These are phyloP conservation scores for Umimayanthus kanabou DNA, from an alignment of 92 coral and sea anemone species.

Conservation along the genomic window DNA sequence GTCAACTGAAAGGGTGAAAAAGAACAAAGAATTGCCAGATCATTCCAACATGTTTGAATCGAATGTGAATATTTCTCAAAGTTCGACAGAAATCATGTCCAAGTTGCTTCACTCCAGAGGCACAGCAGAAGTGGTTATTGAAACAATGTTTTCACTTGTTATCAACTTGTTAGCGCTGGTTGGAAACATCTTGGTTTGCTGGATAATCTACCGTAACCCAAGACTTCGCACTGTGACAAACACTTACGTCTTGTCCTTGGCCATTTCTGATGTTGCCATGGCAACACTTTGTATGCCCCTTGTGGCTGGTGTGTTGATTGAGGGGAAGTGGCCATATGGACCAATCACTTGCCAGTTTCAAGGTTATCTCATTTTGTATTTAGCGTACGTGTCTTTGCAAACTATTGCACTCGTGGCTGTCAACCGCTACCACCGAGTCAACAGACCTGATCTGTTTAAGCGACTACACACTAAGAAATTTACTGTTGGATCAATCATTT, in stretches of 20 bases:
- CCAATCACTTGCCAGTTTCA: slow-evolving; percentile 60
- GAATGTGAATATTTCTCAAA: slow-evolving; percentile 8
- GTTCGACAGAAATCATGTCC: neutral
- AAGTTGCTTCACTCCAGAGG: slow-evolving; percentile 27
- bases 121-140: slow-evolving; percentile 27
- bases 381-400: slow-evolving; percentile 66
- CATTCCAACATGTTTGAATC: neutral
- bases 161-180: slow-evolving; percentile 55
- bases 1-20: neutral
- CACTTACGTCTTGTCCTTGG: slow-evolving; percentile 61
- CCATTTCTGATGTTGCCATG: slow-evolving; percentile 66
- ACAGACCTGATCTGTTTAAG: slow-evolving; percentile 58
- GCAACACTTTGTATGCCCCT: slow-evolving; percentile 73
- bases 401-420: slow-evolving; percentile 74
- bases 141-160: slow-evolving; percentile 45
- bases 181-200: slow-evolving; percentile 61
- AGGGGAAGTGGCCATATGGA: slow-evolving; percentile 63
- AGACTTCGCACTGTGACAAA: slow-evolving; percentile 66
- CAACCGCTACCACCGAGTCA: slow-evolving; percentile 69
- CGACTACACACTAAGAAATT: slow-evolving; percentile 48
- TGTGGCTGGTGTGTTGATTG: slow-evolving; percentile 55
- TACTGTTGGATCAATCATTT: slow-evolving; percentile 48
- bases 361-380: slow-evolving; percentile 58
- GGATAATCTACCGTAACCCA: slow-evolving; percentile 54
- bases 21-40: too few relatives aligned